Conservation (phyloP, 2,797 vertebrate species). For the Gambelia wislizenii region DNA sequence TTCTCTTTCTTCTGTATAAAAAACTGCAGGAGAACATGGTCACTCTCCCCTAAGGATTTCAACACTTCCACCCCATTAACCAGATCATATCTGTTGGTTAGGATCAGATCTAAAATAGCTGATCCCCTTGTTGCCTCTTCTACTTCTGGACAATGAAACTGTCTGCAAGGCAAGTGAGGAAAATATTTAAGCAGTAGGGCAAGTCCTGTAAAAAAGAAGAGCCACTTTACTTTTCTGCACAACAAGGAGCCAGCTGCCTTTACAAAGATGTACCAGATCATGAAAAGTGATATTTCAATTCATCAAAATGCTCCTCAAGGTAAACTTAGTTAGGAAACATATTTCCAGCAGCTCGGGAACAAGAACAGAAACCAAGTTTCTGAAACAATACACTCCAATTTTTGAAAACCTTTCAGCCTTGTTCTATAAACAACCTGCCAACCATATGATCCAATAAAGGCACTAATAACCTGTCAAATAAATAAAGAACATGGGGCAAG, state of each 20-base stretch:
- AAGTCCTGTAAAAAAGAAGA: not conserved
- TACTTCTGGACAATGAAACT: no score
- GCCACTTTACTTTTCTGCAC: not conserved
- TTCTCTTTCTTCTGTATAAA: no score
- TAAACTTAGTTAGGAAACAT: not conserved
- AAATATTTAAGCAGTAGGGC: not conserved
- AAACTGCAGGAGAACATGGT: no score
- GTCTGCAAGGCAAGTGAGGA: no score
- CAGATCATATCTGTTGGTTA: no score
- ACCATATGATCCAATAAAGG: not conserved
- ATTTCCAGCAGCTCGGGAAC: not conserved
- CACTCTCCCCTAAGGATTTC: no score
- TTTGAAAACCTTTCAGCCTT: not conserved
- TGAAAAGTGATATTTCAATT: not conserved
- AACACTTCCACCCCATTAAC: no score
- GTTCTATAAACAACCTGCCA: not conserved
- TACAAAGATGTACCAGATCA: not conserved
- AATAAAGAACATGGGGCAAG: not conserved
- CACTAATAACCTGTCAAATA: not conserved
- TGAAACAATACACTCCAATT: not conserved
- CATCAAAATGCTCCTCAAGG: not conserved
- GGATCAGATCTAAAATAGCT: no score
- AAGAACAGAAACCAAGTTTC: not conserved
- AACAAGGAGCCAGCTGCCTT: not conserved
- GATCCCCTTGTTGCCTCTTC: no score